Conservation (phyloP, 2,888 invertebrate species). For the Schizotus pectinicornis region DNA sequence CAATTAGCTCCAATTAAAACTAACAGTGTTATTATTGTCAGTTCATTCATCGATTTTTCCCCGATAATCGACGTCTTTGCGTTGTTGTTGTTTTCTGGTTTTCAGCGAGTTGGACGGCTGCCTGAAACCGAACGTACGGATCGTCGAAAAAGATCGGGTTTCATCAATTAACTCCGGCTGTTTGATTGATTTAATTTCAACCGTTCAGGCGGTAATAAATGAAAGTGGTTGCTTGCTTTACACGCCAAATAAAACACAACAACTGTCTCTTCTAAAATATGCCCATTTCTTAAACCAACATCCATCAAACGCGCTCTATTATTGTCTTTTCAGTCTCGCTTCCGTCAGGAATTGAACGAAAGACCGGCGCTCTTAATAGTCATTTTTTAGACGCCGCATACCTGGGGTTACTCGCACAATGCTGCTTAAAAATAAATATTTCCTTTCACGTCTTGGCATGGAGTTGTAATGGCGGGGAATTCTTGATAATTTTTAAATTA, state of each 20-base stretch:
- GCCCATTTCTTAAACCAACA: neutral
- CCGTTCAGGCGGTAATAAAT: conserved; percentile 3
- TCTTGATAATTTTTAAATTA: too few species aligned
- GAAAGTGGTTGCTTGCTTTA: neutral
- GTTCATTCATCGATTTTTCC: too few species aligned
- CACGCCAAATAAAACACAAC: neutral
- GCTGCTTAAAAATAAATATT: too few species aligned
- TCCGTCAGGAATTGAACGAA: conserved; percentile 3
- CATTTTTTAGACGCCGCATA: neutral
- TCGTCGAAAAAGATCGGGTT: neutral
- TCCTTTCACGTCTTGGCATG: too few species aligned
- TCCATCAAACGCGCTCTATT: conserved; percentile 3
- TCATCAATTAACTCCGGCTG: conserved; percentile 19
- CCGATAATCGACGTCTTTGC: too few species aligned
- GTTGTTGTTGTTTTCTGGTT: too few species aligned
- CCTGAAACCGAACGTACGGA: too few species aligned
- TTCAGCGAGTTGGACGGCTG: too few species aligned
- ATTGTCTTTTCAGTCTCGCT: conserved; percentile 1
- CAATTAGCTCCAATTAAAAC: too few species aligned
- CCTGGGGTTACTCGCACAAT: too few species aligned
- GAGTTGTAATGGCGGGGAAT: too few species aligned
- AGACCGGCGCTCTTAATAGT: conserved; percentile 1
- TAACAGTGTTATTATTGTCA: too few species aligned
- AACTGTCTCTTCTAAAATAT: neutral
- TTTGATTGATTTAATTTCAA: conserved; percentile 3